phyloP scores from a whole-genome alignment of 2,113 vertebrate genomes.

The Pogona vitticeps region DNA sequence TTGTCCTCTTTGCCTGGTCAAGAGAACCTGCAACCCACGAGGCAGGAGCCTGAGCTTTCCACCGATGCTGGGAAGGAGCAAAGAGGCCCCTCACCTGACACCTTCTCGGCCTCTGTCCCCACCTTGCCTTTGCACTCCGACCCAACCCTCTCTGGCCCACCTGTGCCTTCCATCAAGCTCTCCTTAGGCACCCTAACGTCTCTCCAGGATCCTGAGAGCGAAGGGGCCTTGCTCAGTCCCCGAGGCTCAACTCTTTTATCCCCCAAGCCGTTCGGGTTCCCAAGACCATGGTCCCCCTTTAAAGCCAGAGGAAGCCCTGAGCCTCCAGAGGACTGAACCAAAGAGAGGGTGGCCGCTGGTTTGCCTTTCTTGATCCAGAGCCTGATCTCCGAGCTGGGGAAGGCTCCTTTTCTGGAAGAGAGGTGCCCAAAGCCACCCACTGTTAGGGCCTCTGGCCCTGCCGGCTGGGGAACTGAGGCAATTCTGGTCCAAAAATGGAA shows the following conservation, averaged over 20 bases:
- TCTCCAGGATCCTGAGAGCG: not conserved
- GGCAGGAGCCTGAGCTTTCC: not conserved
- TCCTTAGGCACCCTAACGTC: not conserved
- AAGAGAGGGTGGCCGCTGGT: not conserved
- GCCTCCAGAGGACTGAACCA: not conserved
- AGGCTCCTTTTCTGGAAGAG: too few species aligned
- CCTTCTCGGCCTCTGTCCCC: fast-evolving
- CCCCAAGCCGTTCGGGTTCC: constrained; percentile 39
- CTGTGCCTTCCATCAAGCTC: not conserved
- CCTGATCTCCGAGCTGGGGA: too few species aligned
- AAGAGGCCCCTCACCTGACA: too few species aligned
- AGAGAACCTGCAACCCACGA: not conserved
- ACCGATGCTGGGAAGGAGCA: not conserved
- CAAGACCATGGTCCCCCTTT: constrained; percentile 7
- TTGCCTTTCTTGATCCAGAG: not conserved
- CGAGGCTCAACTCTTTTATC: constrained; percentile 37
- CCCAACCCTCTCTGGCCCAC: not conserved
- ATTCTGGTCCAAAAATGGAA: too few species aligned
- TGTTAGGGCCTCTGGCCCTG: too few species aligned
- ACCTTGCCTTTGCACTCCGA: constrained; percentile 44
- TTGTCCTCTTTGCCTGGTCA: not conserved
- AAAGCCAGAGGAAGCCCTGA: constrained; percentile 17
- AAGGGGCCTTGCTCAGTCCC: constrained; percentile 5
- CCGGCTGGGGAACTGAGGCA: too few species aligned
- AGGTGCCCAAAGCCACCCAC: too few species aligned